Base-by-base conservation (phyloP, 2,888 invertebrate species). In the Caenorhabditis afra region DNA sequence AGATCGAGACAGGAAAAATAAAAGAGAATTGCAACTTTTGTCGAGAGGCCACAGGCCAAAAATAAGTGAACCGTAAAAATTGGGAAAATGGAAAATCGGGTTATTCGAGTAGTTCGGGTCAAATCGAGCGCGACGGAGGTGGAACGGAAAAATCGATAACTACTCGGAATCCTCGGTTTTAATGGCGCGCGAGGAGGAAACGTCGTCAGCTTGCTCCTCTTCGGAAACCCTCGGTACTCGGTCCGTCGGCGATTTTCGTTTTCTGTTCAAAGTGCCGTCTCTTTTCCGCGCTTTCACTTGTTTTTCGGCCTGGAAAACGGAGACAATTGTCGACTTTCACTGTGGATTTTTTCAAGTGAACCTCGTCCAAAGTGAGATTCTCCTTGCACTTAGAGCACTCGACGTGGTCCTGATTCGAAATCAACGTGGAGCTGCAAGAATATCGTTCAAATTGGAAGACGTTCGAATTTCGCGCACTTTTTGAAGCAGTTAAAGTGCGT, bases 401-500 rank as follows among this genome's bases (percentile, higher is more conserved):
- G 10, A 77, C 22, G 3, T 11, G 14, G 18, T 65, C 47, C 14
- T 45, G 52, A 0, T 61, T 29, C 5, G 65, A 58, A 4, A 77
- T 41, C 1, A 39, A 12, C 0, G 70, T 65, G 12, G 70, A 59
- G 8, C 77, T 77, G 55, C 39, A 77, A 77, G 16, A n/a, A 35
- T 49, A 49, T 66, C 20, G 29, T 37, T 47, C 0, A 41, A 20
- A 65, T n/a, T 1, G n/a, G n/a, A n/a, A n/a, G n/a, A n/a, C n/a
- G n/a, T n/a, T 20, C 5, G 20, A 59, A 53, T 45, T 29, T n/a
- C 29, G 18, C 53, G 45, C n/a, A 81, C 80, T 67, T 67, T 53
- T 58, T 71, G 58, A 75, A 76, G 41, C 80, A 81, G 49, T 76
- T 76, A 20, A 44, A 66, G 41, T 81, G 80, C 5, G 11, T 53